Base-by-base conservation (phyloP, 2,113 vertebrate genomes). In the Lepus americanus region DNA sequence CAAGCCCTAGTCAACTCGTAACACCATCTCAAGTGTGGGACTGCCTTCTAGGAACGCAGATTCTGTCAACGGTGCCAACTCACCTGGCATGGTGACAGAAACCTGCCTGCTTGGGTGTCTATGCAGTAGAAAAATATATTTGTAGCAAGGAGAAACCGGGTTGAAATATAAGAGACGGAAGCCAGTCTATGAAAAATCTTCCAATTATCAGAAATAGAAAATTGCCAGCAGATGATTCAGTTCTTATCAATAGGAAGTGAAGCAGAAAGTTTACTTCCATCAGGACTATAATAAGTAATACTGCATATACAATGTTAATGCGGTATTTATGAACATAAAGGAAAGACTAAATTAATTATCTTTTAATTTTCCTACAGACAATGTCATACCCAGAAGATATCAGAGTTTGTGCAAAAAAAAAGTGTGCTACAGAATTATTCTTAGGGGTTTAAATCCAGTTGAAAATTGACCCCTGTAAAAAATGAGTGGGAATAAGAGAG, bases 241-340 rank as follows among this genome's bases (percentile, higher is more conserved):
- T 93, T 93, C 23, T 90, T 44, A 77, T 51, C 73, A 67, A 36
- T 93, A n/a, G 23, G 49, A 91, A 77, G 29, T 20, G 33, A 84
- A 83, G 67, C 29, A 66, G 86, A 70, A 93, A 92, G 29, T 81
- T 51, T 55, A 22, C 10, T 86, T n/a, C 6, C 66, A 27, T 69
- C 31, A 79, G 53, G 22, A 83, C 64, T 63, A 82, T 78, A 70
- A 78, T 27, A 80, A 36, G 29, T 76, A 64, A 79, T 44, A 17
- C 31, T 20, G 12, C 3, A 27, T 12, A 33, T 11, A 27, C 27
- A 66, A 77, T 90, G n/a, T 67, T 72, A 59, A 90, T 13, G 66
- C 13, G 44, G 7, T 51, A 59, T 25, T 4, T 22, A n/a, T 66
- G 6, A 53, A 9, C 76, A 12, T 13, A 29, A 27, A 86, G 2